phyloP scores from a whole-genome alignment of 2,888 invertebrate species.

The Pollenia amentaria region DNA sequence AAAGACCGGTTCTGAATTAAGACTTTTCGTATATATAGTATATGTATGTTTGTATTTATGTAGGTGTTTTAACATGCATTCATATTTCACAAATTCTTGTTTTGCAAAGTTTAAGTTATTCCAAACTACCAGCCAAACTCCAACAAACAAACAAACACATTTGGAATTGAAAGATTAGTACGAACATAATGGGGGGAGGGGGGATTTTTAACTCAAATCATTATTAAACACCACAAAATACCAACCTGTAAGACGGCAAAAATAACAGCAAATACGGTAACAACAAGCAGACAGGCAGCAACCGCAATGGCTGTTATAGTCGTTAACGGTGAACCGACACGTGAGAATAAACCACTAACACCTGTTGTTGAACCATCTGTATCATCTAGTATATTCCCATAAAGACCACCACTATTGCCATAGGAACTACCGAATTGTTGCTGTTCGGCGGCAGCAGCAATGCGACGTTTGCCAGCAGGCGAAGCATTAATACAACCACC shows the following conservation, averaged over 20 bases:
- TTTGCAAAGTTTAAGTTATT: neutral
- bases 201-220: constrained; percentile 5
- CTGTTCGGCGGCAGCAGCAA: constrained; percentile 86
- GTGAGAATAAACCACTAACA: constrained; percentile 80
- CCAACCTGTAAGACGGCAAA: constrained; percentile 90
- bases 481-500: constrained; percentile 91
- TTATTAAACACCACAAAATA: constrained; percentile 55
- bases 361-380: constrained; percentile 71
- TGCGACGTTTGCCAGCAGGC: constrained; percentile 90
- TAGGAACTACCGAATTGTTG: constrained; percentile 80
- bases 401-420: constrained; percentile 76
- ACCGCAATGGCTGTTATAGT: constrained; percentile 89
- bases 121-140: neutral
- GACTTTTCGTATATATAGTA: neutral
- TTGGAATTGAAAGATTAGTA: neutral
- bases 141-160: neutral
- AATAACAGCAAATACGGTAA: constrained; percentile 89
- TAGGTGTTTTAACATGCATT: neutral
- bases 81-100: constrained; percentile 23
- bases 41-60: neutral
- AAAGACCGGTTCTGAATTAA: neutral
- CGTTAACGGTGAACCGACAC: constrained; percentile 86
- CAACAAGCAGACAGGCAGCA: constrained; percentile 88
- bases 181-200: neutral
- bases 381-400: constrained; percentile 75